Conservation (phyloP, 2,888 invertebrate species). For the Chaetogeoica ovagalla region DNA sequence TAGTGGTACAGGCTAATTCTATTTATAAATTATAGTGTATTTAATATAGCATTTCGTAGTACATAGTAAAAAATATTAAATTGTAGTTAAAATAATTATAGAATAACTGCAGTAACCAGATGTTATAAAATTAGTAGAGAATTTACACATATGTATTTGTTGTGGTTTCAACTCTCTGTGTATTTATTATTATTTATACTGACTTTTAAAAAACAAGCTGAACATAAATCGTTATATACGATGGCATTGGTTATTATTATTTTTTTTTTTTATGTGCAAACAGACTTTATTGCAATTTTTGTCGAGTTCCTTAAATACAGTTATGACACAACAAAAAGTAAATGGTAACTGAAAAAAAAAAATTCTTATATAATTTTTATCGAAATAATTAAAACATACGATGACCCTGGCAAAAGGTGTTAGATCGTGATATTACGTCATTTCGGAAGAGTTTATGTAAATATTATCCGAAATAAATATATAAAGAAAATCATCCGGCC, state of each 20-base stretch:
- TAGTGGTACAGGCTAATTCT: no score
- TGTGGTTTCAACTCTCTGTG: background rate
- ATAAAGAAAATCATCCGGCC: conserved; percentile 12
- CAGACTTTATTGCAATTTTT: background rate
- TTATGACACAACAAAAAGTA: background rate
- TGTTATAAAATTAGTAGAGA: background rate
- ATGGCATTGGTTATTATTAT: conserved; percentile 2
- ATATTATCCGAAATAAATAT: conserved; percentile 38
- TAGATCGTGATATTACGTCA: conserved; percentile 27
- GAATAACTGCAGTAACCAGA: background rate
- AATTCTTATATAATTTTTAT: no score
- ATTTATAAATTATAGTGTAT: no score
- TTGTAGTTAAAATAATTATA: conserved; percentile 14
- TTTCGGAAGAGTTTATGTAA: conserved; percentile 22
- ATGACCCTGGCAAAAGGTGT: conserved; percentile 26
- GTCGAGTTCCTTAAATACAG: background rate
- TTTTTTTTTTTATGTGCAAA: background rate
- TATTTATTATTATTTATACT: background rate
- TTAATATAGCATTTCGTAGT: background rate
- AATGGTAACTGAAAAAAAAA: background rate
- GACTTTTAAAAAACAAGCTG: conserved; percentile 9
- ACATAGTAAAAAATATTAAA: conserved; percentile 10
- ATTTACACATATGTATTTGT: background rate
- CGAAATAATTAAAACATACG: background rate
- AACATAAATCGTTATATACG: conserved; percentile 9